Base-by-base conservation (phyloP, 2,113 vertebrate genomes). In the Chlorocebus sabaeus region DNA sequence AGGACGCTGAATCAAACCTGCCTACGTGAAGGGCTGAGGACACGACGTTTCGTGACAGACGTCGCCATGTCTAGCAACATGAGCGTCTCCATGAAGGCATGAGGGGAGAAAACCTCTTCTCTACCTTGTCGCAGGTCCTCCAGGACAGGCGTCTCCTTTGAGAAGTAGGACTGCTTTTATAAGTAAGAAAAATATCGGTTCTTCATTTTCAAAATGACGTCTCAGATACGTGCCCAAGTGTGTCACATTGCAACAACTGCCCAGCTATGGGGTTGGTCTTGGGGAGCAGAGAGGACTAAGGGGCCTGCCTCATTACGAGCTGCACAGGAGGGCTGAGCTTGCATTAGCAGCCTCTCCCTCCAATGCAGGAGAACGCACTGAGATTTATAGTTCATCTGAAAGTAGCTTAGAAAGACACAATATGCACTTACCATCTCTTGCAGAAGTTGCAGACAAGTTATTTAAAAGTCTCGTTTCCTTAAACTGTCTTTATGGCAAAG, bases 281-380 rank as follows among this genome's bases (percentile, higher is more conserved):
- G 27, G 11, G 23, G 32, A 35, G 48, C 7, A 80, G 23, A n/a
- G 3, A 3, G 30, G 40, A 32, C 52, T 55, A 1, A 10, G 5
- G 57, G 35, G 2, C 17, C 30, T 18, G 0, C 9, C 17, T 38
- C 2, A 0, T 22, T 1, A 5, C 11, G 1, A 3, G 32, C 32
- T 40, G 2, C 25, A 0, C 3, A 1, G 8, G 38, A 73, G 1
- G 25, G 20, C 57, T 32, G 45, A 22, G 50, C 30, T 27, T 7
- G 0, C 23, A 3, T 4, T 8, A 11, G 52, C 52, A 13, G 32
- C 35, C 22, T 70, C 22, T 1, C 1, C 0, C 0, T 43, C 50
- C 82, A 38, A 4, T 3, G 22, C 35, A 5, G 9, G 23, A 17
- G 12, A 8, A 40, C 18, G 7, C 12, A 48, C 27, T 13, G 5